Percentiles rank a stretch among this genome's conserved stretches.
Evolutionary conservation across 2,113 vertebrate species (phyloP).

Genomic region (Lagopus leucura): DNA sequence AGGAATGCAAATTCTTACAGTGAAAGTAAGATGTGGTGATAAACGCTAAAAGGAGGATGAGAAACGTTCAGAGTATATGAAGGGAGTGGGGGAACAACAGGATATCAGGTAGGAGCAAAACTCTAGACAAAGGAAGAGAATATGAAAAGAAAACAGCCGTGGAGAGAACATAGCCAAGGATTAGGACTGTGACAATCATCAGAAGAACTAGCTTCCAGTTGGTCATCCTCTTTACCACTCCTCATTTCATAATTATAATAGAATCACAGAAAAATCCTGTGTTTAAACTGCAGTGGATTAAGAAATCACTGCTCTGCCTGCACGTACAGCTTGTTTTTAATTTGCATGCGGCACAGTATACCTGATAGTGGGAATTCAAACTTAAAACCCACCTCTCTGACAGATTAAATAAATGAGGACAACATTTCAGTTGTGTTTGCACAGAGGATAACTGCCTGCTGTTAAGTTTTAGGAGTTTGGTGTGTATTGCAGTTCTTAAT

Average conservation of each 20-base stretch:
- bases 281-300: neutral
- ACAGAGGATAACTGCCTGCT: neutral
- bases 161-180: neutral
- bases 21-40: neutral
- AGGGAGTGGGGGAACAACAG: neutral
- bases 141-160: neutral
- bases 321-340: neutral
- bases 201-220: neutral
- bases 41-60: neutral
- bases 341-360: neutral
- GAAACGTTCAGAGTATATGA: neutral
- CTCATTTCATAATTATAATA: rapidly evolving
- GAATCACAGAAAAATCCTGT: neutral
- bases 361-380: neutral
- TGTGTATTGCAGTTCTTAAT: neutral
- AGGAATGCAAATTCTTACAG: neutral
- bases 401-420: neutral
- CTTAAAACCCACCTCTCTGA: neutral
- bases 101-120: neutral
- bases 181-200: neutral
- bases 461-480: neutral
- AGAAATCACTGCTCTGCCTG: neutral
- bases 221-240: neutral
- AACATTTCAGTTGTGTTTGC: neutral
- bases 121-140: neutral